These are phyloP conservation scores for Drusus annulatus DNA, from an alignment of 1,140 invertebrate species.

Conservation along the genomic window DNA sequence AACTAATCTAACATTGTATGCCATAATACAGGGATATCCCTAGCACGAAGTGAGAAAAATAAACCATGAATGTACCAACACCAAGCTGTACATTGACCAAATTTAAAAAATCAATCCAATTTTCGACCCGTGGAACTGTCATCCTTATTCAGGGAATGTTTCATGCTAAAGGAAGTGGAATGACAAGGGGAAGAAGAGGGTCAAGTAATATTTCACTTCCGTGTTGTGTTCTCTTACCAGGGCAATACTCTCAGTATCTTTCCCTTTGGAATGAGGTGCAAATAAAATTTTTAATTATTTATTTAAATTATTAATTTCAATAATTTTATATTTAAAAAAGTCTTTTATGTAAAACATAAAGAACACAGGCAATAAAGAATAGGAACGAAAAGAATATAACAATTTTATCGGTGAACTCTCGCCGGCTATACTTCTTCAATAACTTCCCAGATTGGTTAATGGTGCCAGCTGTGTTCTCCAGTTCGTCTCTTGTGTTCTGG, in stretches of 20 bases:
- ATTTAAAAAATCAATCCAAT: too few species aligned
- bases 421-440: slow-evolving; percentile 92
- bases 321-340: slow-evolving; percentile 76
- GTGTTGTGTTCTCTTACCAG: too few species aligned
- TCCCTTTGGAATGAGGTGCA: neutral
- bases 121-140: too few species aligned
- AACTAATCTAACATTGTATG: too few species aligned
- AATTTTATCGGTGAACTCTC: slow-evolving; percentile 96
- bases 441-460: slow-evolving; percentile 92
- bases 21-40: too few species aligned
- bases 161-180: too few species aligned
- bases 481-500: slow-evolving; percentile 85
- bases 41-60: too few species aligned
- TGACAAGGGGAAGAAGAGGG: too few species aligned
- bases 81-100: too few species aligned
- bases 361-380: slow-evolving; percentile 93
- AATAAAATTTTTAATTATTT: neutral
- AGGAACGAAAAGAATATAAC: slow-evolving; percentile 91
- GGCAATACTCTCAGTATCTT: neutral
- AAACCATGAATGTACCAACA: too few species aligned
- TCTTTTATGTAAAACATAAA: slow-evolving; percentile 93
- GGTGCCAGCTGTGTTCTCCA: slow-evolving; percentile 87
- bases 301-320: neutral
- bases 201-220: too few species aligned
- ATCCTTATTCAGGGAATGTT: too few species aligned